These are phyloP conservation scores for Perdix hodgsoniae DNA, from an alignment of 2,797 vertebrate genomes.

Conservation along the genomic window DNA sequence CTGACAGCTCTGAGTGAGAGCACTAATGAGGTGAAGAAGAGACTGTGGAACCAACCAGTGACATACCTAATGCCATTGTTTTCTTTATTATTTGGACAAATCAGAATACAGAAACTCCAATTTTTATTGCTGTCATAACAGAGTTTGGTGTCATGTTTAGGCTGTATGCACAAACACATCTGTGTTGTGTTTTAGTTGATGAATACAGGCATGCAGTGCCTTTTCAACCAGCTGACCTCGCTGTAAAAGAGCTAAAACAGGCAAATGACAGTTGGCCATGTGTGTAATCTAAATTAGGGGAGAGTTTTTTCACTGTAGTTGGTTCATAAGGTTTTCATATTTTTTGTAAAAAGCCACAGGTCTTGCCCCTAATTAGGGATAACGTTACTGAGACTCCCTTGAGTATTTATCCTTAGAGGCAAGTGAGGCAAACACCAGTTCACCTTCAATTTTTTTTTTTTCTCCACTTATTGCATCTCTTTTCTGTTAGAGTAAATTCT, in stretches of 20 bases:
- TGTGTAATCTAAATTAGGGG: background rate
- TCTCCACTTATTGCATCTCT: background rate
- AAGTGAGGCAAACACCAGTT: background rate
- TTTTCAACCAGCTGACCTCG: background rate
- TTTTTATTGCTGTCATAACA: fast-evolving
- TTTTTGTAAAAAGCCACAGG: background rate
- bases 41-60: background rate
- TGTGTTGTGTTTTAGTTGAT: background rate
- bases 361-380: background rate
- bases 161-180: background rate
- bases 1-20: background rate
- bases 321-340: background rate
- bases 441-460: background rate
- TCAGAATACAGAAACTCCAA: background rate
- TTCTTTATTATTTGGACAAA: background rate
- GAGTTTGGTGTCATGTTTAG: background rate
- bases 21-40: background rate
- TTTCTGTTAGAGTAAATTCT: background rate
- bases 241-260: background rate
- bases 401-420: background rate
- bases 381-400: background rate
- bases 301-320: background rate
- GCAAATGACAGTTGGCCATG: background rate
- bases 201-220: background rate
- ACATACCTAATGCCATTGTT: background rate